Percentiles rank a stretch among this genome's conserved stretches.
phyloP scores from a whole-genome alignment of 2,797 vertebrate species.

The Dallia pectoralis region DNA sequence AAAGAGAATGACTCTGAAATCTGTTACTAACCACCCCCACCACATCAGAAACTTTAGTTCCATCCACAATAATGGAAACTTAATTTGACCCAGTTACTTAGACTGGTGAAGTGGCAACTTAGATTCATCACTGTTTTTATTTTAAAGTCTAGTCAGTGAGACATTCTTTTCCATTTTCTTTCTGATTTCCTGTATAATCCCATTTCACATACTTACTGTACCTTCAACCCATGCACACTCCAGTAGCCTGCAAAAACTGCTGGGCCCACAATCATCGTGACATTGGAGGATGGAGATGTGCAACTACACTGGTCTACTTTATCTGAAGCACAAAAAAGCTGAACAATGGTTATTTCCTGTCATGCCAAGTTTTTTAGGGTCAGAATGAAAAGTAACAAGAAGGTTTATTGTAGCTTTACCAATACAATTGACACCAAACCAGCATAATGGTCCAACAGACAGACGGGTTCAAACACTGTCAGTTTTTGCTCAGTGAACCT shows the following conservation, averaged over 20 bases:
- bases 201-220: neutral
- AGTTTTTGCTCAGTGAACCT: neutral
- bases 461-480: neutral
- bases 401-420: neutral
- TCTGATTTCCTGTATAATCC: neutral
- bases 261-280: neutral
- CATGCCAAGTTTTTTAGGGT: neutral
- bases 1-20: neutral
- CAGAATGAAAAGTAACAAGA: neutral
- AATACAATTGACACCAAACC: neutral
- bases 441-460: neutral
- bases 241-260: neutral
- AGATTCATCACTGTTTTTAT: neutral
- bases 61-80: constrained; percentile 65
- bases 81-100: constrained; percentile 44
- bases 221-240: neutral
- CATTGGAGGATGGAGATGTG: neutral
- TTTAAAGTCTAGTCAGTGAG: neutral
- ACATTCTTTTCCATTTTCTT: too few relatives aligned
- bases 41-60: constrained; percentile 35
- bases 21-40: constrained; percentile 16
- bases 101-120: constrained; percentile 29
- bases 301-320: neutral
- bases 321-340: neutral
- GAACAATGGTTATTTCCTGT: neutral